phyloP scores from a whole-genome alignment of 2,888 invertebrate genomes.

The Zaprionus bogoriensis region DNA sequence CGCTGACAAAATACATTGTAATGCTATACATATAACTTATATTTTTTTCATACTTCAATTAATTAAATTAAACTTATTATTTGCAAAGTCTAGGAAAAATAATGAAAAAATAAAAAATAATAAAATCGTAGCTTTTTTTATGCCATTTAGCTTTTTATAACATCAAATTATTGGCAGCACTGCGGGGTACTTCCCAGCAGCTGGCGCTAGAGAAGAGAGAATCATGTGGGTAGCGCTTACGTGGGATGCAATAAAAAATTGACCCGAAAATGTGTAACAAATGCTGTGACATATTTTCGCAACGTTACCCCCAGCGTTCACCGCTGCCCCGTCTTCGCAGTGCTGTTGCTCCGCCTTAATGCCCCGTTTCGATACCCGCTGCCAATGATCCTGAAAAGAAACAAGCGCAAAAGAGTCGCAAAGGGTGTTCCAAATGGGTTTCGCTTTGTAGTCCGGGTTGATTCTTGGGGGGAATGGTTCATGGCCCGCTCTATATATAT shows the following conservation, averaged over 20 bases:
- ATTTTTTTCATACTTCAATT: no score
- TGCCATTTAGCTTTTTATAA: no score
- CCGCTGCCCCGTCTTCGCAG: neutral
- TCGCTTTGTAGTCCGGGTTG: slow-evolving; percentile 30
- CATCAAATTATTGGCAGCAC: neutral
- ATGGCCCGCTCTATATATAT: no score
- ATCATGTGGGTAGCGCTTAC: slow-evolving; percentile 53
- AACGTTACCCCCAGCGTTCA: slow-evolving; percentile 31
- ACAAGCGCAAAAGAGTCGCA: slow-evolving; percentile 54
- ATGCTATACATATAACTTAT: no score
- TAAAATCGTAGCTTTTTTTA: no score
- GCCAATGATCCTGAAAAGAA: slow-evolving; percentile 75
- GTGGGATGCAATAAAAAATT: slow-evolving; percentile 70
- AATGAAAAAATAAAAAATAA: no score
- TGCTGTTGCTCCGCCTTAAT: slow-evolving; percentile 6
- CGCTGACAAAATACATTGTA: no score
- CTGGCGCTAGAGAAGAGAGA: slow-evolving; percentile 41
- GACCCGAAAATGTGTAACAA: slow-evolving; percentile 77
- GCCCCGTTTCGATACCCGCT: slow-evolving; percentile 49
- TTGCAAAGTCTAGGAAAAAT: no score
- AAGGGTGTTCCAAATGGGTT: slow-evolving; percentile 56
- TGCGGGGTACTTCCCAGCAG: slow-evolving; percentile 47
- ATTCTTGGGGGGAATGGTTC: neutral
- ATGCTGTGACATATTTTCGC: slow-evolving; percentile 76
- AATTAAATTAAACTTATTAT: no score